Base-by-base conservation (phyloP, 2,888 invertebrate genomes). In the Diarsia dahlii region DNA sequence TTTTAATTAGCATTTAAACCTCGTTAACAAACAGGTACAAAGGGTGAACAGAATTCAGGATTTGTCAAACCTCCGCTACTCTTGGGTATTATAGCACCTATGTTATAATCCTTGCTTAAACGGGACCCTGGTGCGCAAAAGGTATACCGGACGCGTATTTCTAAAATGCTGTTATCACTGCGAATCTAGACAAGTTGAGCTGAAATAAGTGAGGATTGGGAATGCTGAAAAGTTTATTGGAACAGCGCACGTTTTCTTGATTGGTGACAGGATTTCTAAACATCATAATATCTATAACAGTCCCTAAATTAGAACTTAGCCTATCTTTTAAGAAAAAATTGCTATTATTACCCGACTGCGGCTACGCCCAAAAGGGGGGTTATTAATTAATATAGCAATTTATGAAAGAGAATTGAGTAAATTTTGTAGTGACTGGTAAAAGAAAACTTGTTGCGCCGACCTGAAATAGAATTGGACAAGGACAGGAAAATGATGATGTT, bases 21-120 rank as follows among this genome's bases (percentile, higher is more conserved):
- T 75, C 80, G 77, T 86, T 84, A 83, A 77, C 76, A 78, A 77
- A 76, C 71, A 66, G 80, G 80, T 80, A 80, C 71, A 76, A 77
- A 74, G 66, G 65, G 65, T 15, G 67, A 76, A 81, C 74, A 82
- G 78, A 75, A 83, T 78, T 83, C 62, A 62, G 88, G 82, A 85
- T 86, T 89, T 84, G 84, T 78, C 80, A 75, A 87, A 87, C 79
- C 88, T 83, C 66, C 68, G 23, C 62, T 69, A 75, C 77, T 81
- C 66, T 70, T 39, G 75, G 82, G 81, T 78, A 81, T 86, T 87
- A 89, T 64, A 68, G 66, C 83, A 81, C 77, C 82, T 83, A 83
- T 77, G 78, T 80, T 78, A 84, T 87, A 87, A 87, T 85, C 84
- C 81, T 65, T 71, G 74, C 81, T 81, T 77, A 77, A 67, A 78